Evolutionary conservation across 2,888 invertebrate genomes (phyloP).

Genomic region (Plemyria rubiginata): DNA sequence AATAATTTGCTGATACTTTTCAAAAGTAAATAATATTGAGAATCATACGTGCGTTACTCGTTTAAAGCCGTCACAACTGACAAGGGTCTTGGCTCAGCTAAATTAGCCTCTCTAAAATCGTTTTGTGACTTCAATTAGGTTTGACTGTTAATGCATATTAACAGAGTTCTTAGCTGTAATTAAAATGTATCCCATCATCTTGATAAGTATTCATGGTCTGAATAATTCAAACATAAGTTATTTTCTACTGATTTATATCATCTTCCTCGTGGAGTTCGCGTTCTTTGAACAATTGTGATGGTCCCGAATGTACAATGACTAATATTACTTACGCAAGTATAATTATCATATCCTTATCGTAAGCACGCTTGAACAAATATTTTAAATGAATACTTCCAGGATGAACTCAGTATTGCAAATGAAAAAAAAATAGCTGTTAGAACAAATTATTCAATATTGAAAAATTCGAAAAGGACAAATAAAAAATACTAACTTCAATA

Average conservation of each 20-base stretch:
- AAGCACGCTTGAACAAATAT: conserved; percentile 58
- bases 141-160: conserved; percentile 28
- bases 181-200: conserved; percentile 4
- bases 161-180: conserved; percentile 11
- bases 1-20: too few species aligned
- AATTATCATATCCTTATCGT: conserved; percentile 66
- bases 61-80: conserved; percentile 57
- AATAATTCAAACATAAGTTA: conserved; percentile 11
- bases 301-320: conserved; percentile 63
- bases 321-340: conserved; percentile 69
- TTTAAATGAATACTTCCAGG: conserved; percentile 47
- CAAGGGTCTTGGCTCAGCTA: conserved; percentile 57
- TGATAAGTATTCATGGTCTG: conserved; percentile 1
- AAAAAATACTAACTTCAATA: conserved; percentile 57
- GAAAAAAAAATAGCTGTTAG: conserved; percentile 33
- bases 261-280: conserved; percentile 16
- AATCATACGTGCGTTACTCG: conserved; percentile 37
- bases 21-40: conserved; percentile 4
- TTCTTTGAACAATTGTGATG: conserved; percentile 77
- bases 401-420: conserved; percentile 41
- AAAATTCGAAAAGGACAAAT: conserved; percentile 39
- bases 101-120: conserved; percentile 64
- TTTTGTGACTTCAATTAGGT: conserved; percentile 41
- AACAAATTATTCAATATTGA: conserved; percentile 28
- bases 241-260: conserved; percentile 31